These are phyloP conservation scores for Icerya purchasi DNA, from an alignment of 2,888 invertebrate genomes.

Conservation along the genomic window DNA sequence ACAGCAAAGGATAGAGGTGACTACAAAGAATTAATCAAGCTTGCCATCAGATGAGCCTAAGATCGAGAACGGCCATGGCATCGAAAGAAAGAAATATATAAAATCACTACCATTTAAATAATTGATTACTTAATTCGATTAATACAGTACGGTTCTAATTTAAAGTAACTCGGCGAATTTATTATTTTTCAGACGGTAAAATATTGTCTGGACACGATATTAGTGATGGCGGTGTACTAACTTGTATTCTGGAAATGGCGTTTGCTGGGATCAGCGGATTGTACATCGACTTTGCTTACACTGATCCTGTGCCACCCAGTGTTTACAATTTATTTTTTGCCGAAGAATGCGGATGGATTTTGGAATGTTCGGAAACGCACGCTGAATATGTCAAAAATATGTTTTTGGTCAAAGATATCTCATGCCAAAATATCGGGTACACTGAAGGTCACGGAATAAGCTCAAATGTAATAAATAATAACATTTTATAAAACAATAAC, in stretches of 20 bases:
- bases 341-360: constrained; percentile 68
- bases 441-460: constrained; percentile 43
- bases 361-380: constrained; percentile 42
- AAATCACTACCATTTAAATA: background rate
- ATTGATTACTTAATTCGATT: constrained; percentile 1
- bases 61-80: no score
- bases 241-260: constrained; percentile 84
- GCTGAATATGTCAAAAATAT: constrained; percentile 32
- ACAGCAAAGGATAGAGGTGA: no score
- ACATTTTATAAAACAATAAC: background rate
- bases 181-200: constrained; percentile 35
- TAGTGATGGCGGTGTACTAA: constrained; percentile 86
- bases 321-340: constrained; percentile 49
- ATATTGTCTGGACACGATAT: constrained; percentile 79
- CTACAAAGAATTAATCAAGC: no score
- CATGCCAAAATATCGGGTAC: constrained; percentile 43
- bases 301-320: constrained; percentile 15
- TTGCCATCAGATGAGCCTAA: no score
- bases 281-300: constrained; percentile 34
- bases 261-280: constrained; percentile 75
- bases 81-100: no score
- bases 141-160: no score
- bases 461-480: constrained; percentile 24
- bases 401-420: constrained; percentile 38
- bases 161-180: no score